phyloP scores from a whole-genome alignment of 1,140 invertebrate genomes.

The Mamestra configurata region DNA sequence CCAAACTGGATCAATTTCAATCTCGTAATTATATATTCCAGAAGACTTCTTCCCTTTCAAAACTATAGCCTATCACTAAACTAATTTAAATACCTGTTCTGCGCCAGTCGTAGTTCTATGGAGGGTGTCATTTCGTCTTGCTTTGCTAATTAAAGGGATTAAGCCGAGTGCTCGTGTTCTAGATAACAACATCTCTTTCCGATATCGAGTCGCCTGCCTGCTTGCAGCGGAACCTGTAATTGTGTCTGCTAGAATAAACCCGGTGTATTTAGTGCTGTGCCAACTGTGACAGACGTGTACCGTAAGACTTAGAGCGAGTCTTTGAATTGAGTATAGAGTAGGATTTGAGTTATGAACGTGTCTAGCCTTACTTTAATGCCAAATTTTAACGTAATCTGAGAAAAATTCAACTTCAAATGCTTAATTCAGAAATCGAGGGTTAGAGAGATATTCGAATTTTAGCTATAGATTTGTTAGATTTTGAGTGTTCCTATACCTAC shows the following conservation, averaged over 20 bases:
- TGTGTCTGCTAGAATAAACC: constrained; percentile 58
- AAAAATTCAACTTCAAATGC: too few relatives aligned
- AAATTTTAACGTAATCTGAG: too few relatives aligned
- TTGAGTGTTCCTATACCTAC: too few relatives aligned
- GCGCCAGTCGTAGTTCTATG: constrained; percentile 3
- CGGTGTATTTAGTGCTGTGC: constrained; percentile 39
- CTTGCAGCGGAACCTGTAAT: constrained; percentile 59
- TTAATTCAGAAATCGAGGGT: too few relatives aligned
- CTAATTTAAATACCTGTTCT: constrained; percentile 28
- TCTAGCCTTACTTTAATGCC: too few relatives aligned
- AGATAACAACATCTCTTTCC: constrained; percentile 66
- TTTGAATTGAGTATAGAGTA: too few relatives aligned
- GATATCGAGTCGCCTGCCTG: constrained; percentile 57
- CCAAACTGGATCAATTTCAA: not conserved
- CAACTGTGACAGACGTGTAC: constrained; percentile 24
- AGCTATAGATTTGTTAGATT: too few relatives aligned
- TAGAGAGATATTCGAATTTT: too few relatives aligned
- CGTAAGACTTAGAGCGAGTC: too few relatives aligned
- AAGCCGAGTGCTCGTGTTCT: constrained; percentile 60
- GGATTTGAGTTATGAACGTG: too few relatives aligned
- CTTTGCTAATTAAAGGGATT: constrained; percentile 78
- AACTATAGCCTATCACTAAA: not conserved
- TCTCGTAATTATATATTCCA: not conserved
- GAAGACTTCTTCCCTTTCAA: not conserved
- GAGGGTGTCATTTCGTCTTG: constrained; percentile 63